phyloP scores from a whole-genome alignment of 2,888 invertebrate species.

The Maniola hyperantus region DNA sequence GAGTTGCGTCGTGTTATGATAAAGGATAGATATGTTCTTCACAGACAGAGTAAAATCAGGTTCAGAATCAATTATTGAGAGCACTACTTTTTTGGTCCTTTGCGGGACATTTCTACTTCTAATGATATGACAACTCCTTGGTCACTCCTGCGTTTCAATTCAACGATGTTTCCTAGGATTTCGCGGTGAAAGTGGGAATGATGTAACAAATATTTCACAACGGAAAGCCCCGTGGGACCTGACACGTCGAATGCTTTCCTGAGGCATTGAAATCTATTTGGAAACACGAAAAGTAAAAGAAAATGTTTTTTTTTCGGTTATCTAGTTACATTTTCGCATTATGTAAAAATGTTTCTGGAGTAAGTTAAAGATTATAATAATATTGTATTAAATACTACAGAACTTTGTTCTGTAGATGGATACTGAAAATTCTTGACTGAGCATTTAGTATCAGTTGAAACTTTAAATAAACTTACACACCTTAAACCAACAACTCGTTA shows the following conservation, averaged over 20 bases:
- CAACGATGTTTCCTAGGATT: constrained; percentile 29
- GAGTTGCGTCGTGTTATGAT: too few species aligned
- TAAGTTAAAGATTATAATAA: too few species aligned
- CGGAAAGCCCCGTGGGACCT: constrained; percentile 4
- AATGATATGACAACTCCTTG: not conserved
- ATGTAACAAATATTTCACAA: constrained; percentile 10
- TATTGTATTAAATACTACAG: too few species aligned
- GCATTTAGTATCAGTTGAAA: constrained; percentile 4
- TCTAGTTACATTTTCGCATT: too few species aligned
- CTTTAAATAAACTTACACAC: constrained; percentile 18
- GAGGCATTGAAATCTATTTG: not conserved
- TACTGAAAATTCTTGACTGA: not conserved
- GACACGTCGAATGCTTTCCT: not conserved
- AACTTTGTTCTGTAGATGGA: too few species aligned
- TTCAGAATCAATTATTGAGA: too few species aligned
- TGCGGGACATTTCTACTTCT: not conserved
- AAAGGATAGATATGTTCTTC: too few species aligned
- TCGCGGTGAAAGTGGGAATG: constrained; percentile 26
- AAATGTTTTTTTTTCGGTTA: not conserved
- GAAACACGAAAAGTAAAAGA: not conserved
- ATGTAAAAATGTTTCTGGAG: too few species aligned
- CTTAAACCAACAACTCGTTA: constrained; percentile 20
- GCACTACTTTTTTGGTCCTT: not conserved
- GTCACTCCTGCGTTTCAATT: constrained; percentile 26
- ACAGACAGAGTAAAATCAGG: too few species aligned